A percentile compares a stretch with the other conserved stretches of the same genome.
Evolutionary conservation across 2,113 vertebrate species (phyloP).

Genomic region (Caretta caretta): DNA sequence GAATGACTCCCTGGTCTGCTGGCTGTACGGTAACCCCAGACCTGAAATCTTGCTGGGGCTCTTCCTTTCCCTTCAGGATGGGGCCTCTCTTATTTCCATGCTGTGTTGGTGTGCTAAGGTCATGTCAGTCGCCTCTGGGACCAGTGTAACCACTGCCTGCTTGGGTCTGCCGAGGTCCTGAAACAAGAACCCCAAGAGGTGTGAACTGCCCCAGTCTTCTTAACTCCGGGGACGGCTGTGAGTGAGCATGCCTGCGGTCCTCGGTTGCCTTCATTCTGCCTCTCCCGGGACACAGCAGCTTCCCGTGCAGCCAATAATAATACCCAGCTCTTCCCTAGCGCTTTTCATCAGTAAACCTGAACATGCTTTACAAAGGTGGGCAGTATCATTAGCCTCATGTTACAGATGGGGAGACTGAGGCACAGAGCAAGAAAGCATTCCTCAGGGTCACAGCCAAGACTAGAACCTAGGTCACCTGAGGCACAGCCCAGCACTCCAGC

Average conservation of each 20-base stretch:
- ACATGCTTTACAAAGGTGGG: no score
- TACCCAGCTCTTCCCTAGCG: background rate
- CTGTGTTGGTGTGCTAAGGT: no score
- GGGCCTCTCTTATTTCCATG: no score
- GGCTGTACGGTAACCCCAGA: no score
- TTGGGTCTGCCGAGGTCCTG: background rate
- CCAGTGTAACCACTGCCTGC: background rate
- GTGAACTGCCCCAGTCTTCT: background rate
- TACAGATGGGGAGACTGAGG: background rate
- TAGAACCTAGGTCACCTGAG: background rate
- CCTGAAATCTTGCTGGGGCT: no score
- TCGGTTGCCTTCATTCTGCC: no score
- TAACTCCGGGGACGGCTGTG: background rate
- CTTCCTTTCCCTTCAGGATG: no score
- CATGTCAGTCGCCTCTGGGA: no score
- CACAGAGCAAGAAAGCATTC: background rate
- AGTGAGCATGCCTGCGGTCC: background rate
- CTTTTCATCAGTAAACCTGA: background rate
- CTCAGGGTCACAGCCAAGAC: background rate
- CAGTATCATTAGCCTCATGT: background rate
- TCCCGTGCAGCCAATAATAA: background rate
- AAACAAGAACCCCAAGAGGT: background rate
- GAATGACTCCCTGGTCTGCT: no score
- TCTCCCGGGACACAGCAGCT: background rate
- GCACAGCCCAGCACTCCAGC: no score